Percentiles rank a stretch among this genome's conserved stretches.
These are phyloP conservation scores for Slavum lentiscoides DNA, from an alignment of 2,888 invertebrate genomes.

Conservation along the genomic window DNA sequence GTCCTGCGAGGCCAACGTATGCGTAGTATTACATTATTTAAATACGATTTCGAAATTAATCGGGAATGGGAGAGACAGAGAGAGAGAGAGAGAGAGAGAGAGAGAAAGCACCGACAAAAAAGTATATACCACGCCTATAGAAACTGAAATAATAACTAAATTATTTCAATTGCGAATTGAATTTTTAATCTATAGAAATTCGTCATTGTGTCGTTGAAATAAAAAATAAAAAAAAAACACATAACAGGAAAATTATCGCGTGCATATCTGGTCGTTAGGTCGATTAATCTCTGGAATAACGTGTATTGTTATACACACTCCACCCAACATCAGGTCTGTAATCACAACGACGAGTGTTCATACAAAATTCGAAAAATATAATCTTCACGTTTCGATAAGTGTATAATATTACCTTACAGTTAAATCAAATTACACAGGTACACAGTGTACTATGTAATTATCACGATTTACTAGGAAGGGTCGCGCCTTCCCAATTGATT, in stretches of 20 bases:
- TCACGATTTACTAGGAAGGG: background rate
- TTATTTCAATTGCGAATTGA: conserved; percentile 3
- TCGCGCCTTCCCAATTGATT: background rate
- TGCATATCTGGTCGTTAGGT: conserved; percentile 45
- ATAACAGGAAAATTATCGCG: conserved; percentile 36
- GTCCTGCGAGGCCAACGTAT: conserved; percentile 35
- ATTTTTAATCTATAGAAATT: conserved; percentile 6
- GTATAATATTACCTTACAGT: conserved; percentile 10
- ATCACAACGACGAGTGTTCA: conserved; percentile 3
- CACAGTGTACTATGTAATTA: background rate
- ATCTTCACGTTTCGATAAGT: conserved; percentile 17
- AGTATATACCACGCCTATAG: background rate
- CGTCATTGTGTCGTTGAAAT: conserved; percentile 11
- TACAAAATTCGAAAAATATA: conserved; percentile 10
- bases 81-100: background rate
- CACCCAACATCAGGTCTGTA: background rate
- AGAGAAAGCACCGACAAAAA: conserved; percentile 22
- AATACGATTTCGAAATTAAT: conserved; percentile 42
- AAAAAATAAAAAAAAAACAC: background rate
- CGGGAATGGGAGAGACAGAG: background rate
- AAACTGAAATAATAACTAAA: conserved; percentile 8
- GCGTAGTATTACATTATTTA: conserved; percentile 6
- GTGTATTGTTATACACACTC: background rate
- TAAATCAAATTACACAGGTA: conserved; percentile 15
- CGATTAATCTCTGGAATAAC: conserved; percentile 46